Base-by-base conservation (phyloP, 2,888 invertebrate species). In the Eristalis tenax region DNA sequence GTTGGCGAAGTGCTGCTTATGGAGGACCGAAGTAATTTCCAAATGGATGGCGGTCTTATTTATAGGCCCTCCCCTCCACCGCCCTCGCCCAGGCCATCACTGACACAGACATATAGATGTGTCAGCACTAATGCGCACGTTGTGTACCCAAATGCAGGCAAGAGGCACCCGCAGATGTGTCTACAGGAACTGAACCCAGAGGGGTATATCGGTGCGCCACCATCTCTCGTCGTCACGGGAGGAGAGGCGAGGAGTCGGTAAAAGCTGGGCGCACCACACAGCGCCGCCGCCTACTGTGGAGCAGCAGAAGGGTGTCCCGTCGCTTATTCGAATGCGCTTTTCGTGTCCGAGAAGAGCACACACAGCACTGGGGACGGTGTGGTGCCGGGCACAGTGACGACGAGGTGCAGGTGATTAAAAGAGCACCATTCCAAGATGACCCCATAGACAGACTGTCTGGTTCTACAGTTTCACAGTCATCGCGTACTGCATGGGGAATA, bases 391-490 rank as follows among this genome's bases (percentile, higher is more conserved):
- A 66, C 50, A 43, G 32, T 32, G 68, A 70, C 68, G 68, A 75
- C 80, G 81, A 61, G 63, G 83, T 83, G 83, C 87, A 87, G 87
- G 87, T 87, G 87, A 87, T 87, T 87, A 86, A 87, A 87, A 68
- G 75, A 83, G 76, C 83, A 79, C 83, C 80, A 83, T 64, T 80
- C 75, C 87, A 69, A 87, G 83, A 83, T 87, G 83, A 87, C 87
- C 87, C 87, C 87, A 87, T 83, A 87, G 87, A 87, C 87, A 87
- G 83, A 80, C 79, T 87, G 87, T 87, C 87, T 87, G 83, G 79
- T 73, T 83, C 68, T 50, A 26, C n/a, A 69, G 69, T 78, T 73
- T 63, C 63, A 77, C 38, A 26, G 59, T 59, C 59, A 23, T 63
- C 76, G 77, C 69, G 43, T 61, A 74, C 70, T 76, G 57, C 71